These are phyloP conservation scores for Montifringilla adamsi DNA, from an alignment of 2,113 vertebrate species.

Conservation along the genomic window DNA sequence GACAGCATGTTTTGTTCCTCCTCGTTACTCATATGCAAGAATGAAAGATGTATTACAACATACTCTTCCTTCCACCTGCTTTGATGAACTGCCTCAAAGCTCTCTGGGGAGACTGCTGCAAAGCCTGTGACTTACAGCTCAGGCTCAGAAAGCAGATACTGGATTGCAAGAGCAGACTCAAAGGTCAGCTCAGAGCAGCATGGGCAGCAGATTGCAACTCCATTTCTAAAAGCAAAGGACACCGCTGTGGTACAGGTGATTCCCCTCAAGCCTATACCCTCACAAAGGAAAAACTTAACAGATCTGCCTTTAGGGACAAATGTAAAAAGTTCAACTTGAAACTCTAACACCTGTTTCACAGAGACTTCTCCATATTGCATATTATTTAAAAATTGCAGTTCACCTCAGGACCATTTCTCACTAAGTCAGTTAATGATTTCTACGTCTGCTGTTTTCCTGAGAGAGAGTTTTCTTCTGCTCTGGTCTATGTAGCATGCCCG, in stretches of 20 bases:
- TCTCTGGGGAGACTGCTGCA: constrained; percentile 39
- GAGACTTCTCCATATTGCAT: constrained; percentile 31
- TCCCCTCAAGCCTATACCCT: constrained; percentile 47
- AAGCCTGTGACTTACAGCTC: constrained; percentile 38
- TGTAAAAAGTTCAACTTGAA: constrained; percentile 52
- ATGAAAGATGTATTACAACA: constrained; percentile 33
- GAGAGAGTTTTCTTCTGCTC: not conserved
- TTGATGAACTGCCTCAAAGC: constrained; percentile 46
- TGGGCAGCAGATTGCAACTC: constrained; percentile 15
- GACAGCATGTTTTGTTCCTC: constrained; percentile 31
- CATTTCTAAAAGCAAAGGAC: constrained; percentile 49
- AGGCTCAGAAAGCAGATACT: constrained; percentile 37
- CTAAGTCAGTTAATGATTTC: constrained; percentile 21
- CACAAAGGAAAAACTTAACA: constrained; percentile 47
- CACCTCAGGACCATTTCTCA: constrained; percentile 24
- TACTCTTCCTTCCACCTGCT: constrained; percentile 13
- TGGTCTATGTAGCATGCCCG: not conserved
- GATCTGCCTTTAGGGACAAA: constrained; percentile 56
- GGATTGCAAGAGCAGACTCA: constrained; percentile 45
- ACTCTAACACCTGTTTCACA: constrained; percentile 60
- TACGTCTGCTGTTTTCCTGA: not conserved
- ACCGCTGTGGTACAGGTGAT: constrained; percentile 51
- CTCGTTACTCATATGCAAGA: constrained; percentile 30
- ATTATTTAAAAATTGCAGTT: constrained; percentile 47
- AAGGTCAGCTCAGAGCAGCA: constrained; percentile 37